Evolutionary conservation across 2,113 vertebrate species (phyloP).

Genomic region (Polypterus bichir): DNA sequence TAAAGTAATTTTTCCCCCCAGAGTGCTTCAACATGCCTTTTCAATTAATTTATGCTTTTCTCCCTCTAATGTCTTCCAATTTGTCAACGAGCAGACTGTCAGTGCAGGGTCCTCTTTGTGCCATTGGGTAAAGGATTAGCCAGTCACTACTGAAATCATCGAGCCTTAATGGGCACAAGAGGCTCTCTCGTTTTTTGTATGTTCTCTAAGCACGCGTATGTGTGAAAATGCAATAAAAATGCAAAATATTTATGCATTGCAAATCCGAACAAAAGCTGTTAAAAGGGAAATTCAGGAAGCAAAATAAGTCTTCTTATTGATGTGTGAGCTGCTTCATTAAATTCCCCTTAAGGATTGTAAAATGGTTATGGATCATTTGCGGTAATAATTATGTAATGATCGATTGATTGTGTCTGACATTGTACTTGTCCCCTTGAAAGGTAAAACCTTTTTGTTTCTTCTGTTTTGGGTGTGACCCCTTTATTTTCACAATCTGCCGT

Average conservation of each 20-base stretch:
- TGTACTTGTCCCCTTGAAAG: slow-evolving; percentile 68
- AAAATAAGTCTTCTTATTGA: slow-evolving; percentile 59
- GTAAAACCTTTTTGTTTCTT: slow-evolving; percentile 49
- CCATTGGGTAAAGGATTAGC: no score
- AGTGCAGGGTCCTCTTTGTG: no score
- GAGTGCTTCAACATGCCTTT: no score
- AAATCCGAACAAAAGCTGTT: slow-evolving; percentile 1
- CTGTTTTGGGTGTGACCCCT: not conserved
- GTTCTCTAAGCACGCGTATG: no score
- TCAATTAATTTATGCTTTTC: no score
- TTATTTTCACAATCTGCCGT: no score
- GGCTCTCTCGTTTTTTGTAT: no score
- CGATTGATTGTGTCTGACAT: slow-evolving; percentile 68
- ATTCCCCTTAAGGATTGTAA: slow-evolving; percentile 60
- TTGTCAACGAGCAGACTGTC: no score
- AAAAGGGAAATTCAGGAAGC: slow-evolving; percentile 11
- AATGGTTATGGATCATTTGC: slow-evolving; percentile 68
- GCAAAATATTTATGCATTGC: not conserved
- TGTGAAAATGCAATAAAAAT: not conserved
- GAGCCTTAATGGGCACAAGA: slow-evolving; percentile 45
- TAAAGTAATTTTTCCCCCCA: no score
- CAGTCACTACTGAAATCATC: no score
- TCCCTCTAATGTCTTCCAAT: no score
- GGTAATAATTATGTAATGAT: slow-evolving; percentile 74
- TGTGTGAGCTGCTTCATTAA: slow-evolving; percentile 68